Evolutionary conservation across 2,113 vertebrate species (phyloP).

Genomic region (Meleagris gallopavo): DNA sequence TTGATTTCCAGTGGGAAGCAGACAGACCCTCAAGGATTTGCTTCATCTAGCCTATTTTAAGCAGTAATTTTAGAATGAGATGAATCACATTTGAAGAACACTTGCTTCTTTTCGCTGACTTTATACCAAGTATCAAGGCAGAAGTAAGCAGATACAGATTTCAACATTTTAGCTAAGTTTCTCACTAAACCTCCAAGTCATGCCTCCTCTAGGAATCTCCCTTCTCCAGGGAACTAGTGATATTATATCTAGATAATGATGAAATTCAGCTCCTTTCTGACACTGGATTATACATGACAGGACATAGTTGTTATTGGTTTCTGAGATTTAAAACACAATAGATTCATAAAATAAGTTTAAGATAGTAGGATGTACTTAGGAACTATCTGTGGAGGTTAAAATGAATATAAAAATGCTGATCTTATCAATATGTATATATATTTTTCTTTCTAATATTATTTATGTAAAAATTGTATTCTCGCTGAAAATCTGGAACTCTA

Average conservation of each 20-base stretch:
- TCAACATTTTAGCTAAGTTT: background rate
- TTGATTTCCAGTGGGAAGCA: background rate
- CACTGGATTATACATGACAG: background rate
- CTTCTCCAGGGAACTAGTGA: accelerated
- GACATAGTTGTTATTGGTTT: background rate
- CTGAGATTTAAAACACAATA: background rate
- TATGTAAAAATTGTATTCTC: background rate
- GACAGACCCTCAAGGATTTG: background rate
- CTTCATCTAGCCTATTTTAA: background rate
- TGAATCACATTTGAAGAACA: background rate
- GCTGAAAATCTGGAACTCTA: background rate
- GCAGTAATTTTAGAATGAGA: background rate
- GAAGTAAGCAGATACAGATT: background rate
- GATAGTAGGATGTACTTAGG: background rate
- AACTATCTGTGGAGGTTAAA: background rate
- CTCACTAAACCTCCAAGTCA: accelerated
- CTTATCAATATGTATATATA: accelerated
- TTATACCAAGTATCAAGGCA: background rate
- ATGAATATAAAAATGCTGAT: background rate
- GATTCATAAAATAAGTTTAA: background rate
- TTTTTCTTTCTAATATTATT: background rate
- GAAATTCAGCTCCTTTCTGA: background rate
- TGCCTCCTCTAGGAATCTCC: background rate
- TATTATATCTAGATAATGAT: background rate
- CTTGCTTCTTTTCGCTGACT: background rate